Conservation (phyloP, 2,797 vertebrate species). For the Anguilla megastoma region DNA sequence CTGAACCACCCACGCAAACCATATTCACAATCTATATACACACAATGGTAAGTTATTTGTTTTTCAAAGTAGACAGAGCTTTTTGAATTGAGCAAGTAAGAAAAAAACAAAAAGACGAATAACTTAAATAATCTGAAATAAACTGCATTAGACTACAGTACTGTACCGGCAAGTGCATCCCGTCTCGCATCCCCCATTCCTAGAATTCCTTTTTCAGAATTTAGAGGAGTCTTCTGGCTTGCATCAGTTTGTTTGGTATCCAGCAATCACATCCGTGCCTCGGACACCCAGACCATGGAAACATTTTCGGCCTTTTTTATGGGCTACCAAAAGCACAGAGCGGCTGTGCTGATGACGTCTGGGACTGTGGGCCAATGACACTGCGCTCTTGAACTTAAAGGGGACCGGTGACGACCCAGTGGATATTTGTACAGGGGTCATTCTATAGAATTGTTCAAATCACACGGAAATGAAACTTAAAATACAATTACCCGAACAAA, state of each 20-base stretch:
- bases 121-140: not conserved
- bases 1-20: not conserved
- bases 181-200: slow-evolving; percentile 14
- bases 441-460: not conserved
- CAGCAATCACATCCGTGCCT: slow-evolving; percentile 45
- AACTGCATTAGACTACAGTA: not conserved
- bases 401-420: slow-evolving; percentile 45
- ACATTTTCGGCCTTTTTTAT: slow-evolving; percentile 37
- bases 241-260: slow-evolving; percentile 42
- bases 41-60: not conserved
- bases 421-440: not conserved
- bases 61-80: not conserved
- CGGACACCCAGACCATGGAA: slow-evolving; percentile 32
- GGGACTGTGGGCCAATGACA: slow-evolving; percentile 64
- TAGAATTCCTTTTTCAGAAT: slow-evolving; percentile 10
- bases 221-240: not conserved
- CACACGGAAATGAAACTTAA: too few species aligned
- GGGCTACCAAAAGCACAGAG: slow-evolving; percentile 38
- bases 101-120: slow-evolving; percentile 12
- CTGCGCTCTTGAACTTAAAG: slow-evolving; percentile 53
- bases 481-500: too few species aligned
- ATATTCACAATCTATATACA: not conserved
- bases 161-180: slow-evolving; percentile 44
- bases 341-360: slow-evolving; percentile 42
- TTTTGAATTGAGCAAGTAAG: not conserved